A percentile compares a stretch with the other conserved stretches of the same genome.
phyloP scores from a whole-genome alignment of 2,113 vertebrate species.

The Psittacus erithacus region DNA sequence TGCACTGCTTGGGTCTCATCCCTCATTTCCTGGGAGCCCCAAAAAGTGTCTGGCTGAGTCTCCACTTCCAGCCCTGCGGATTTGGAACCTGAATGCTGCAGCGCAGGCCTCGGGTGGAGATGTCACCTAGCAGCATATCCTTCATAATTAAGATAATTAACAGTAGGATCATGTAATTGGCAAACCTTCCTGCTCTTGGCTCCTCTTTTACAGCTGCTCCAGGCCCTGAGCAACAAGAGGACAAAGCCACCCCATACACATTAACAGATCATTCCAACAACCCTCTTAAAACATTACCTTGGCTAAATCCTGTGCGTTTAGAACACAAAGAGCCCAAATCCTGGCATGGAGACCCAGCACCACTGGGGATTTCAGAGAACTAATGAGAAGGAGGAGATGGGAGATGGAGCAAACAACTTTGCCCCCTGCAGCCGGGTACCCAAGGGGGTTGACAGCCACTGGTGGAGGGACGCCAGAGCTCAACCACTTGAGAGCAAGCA shows the following conservation, averaged over 20 bases:
- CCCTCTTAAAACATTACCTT: background rate
- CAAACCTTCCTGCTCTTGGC: background rate
- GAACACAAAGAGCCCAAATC: background rate
- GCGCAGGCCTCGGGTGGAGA: background rate
- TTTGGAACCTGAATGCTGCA: background rate
- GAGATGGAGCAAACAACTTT: background rate
- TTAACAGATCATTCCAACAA: background rate
- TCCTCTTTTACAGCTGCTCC: background rate
- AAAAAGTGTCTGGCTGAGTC: fast-evolving
- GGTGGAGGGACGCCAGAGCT: fast-evolving
- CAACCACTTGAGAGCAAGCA: background rate
- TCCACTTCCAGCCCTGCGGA: fast-evolving
- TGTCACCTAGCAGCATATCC: background rate
- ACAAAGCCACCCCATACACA: background rate
- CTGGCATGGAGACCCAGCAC: background rate
- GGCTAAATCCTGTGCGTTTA: background rate
- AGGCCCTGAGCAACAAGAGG: background rate
- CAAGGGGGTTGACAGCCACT: background rate
- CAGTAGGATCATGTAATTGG: background rate
- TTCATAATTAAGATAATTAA: conserved; percentile 23
- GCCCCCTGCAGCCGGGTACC: background rate
- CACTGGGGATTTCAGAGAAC: background rate
- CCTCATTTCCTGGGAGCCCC: background rate
- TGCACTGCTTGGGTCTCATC: fast-evolving
- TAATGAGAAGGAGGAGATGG: background rate